These are phyloP conservation scores for Lacerta bilineata DNA, from an alignment of 2,797 vertebrate species.

Conservation along the genomic window DNA sequence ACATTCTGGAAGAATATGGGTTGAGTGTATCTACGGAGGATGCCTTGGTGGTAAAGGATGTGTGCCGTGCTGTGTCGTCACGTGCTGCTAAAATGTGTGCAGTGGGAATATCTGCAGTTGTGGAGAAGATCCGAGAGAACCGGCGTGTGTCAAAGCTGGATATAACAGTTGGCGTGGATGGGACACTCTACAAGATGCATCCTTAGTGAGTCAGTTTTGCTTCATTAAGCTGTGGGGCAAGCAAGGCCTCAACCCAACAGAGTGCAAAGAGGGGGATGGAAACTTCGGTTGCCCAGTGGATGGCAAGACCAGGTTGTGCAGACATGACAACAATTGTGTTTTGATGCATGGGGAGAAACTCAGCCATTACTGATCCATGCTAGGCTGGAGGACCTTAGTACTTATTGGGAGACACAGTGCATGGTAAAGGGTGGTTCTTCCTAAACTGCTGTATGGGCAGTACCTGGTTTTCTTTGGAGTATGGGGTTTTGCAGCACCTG, in stretches of 20 bases:
- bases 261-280: not conserved
- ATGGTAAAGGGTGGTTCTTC: not conserved
- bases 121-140: constrained; percentile 82
- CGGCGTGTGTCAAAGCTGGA: constrained; percentile 62
- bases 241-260: not conserved
- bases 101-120: constrained; percentile 78
- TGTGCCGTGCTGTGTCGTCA: constrained; percentile 77
- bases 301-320: not conserved
- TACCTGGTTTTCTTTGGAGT: not conserved
- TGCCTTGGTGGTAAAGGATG: constrained; percentile 75
- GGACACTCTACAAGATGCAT: constrained; percentile 82
- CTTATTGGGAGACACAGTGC: not conserved
- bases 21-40: constrained; percentile 76
- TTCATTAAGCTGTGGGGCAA: not conserved
- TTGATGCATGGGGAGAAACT: not conserved
- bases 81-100: constrained; percentile 79
- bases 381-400: not conserved
- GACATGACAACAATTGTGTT: not conserved
- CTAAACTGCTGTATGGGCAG: not conserved
- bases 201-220: constrained; percentile 75
- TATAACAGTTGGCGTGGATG: constrained; percentile 79
- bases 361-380: not conserved
- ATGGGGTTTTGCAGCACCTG: not conserved
- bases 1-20: constrained; percentile 74
- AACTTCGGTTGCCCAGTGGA: not conserved